Base-by-base conservation (phyloP, 2,888 invertebrate genomes). In the Athetis lepigone region DNA sequence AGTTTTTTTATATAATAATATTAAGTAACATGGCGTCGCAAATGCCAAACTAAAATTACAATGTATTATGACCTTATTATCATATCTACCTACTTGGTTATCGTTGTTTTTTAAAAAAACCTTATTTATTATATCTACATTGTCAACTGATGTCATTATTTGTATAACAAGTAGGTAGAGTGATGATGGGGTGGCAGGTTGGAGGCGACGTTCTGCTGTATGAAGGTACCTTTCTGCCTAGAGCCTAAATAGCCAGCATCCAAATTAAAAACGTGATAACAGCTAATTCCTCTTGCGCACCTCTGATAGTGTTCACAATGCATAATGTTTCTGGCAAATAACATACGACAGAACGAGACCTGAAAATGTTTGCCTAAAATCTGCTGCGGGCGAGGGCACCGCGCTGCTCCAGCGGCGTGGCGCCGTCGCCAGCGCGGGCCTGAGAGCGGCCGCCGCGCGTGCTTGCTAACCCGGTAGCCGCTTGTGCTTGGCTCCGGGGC, bases 401-500 rank as follows among this genome's bases (percentile, higher is more conserved):
- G 73, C 58, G 65, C 55, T 54, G 27, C n/a, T 33, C 23, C 58
- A 42, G 60, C 58, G 52, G 58, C 47, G 52, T 49, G 49, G 33
- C 18, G 67, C 59, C 57, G 66, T 39, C 61, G 29, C 65, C 69
- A 66, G 84, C 89, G 89, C 88, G 85, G 86, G 87, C 90, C 90
- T 86, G 59, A 79, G 86, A 86, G 82, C 91, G 88, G 91, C 85
- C 88, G 75, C 82, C 83, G 90, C 89, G 89, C 88, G 77, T 80
- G 94, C 94, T 93, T 93, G 89, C 91, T 94, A 95, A 94, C 93
- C 94, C 93, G 93, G 92, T 91, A 94, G 94, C 93, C 93, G 94
- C 94, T 94, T 94, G 85, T 84, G 94, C 94, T 94, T 94, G 94
- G 93, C 94, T 93, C 93, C 93, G 93, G 93, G 92, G 89, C 89